Evolutionary conservation across 2,113 vertebrate species (phyloP), one percentile per base, ranked within the genome.

Genomic region (Dunckerocampus dactyliophorus): DNA sequence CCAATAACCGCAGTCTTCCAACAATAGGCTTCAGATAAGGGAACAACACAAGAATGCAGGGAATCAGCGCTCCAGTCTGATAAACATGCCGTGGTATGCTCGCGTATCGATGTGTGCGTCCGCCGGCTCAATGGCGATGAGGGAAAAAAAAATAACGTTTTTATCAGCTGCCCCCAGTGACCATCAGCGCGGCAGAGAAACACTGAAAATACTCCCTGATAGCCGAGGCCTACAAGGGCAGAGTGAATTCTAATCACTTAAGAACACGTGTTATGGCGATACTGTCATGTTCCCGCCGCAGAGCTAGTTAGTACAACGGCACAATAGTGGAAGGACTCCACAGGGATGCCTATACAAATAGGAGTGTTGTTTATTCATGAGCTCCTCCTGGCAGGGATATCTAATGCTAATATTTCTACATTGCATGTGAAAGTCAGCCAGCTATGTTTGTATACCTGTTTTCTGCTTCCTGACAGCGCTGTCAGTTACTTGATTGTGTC

Each of bases 301-400:
- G 76, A 82, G 76, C 79, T 85, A 82, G 76, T 88, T 85, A 84
- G 84, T 80, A 45, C 24, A 80, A 79, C 80, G 81, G 67, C 71
- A 74, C 73, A 83, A 80, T 77, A 54, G 64, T 24, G 69, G 68
- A 70, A 51, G 70, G 66, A 50, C 76, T 83, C 85, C 62, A 6
- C 56, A 9, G 82, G 81, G 78, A 81, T 57, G 72, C 73, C 73
- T 71, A 79, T 80, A 83, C 82, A 77, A 84, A 80, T 83, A 81
- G 82, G 82, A 84, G 58, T 67, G 63, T 80, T 88, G 87, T 86
- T 85, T 86, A 87, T 85, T 84, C 83, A 87, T 86, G 82, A 88
- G 81, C 62, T 67, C 61, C 58, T 84, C 75, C 69, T 78, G 79
- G 82, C 69, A 74, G 74, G 64, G 71, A 73, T 57, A 76, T 69